Evolutionary conservation across 2,888 invertebrate species (phyloP).

Genomic region (Lepidocyrtinus sp.): DNA sequence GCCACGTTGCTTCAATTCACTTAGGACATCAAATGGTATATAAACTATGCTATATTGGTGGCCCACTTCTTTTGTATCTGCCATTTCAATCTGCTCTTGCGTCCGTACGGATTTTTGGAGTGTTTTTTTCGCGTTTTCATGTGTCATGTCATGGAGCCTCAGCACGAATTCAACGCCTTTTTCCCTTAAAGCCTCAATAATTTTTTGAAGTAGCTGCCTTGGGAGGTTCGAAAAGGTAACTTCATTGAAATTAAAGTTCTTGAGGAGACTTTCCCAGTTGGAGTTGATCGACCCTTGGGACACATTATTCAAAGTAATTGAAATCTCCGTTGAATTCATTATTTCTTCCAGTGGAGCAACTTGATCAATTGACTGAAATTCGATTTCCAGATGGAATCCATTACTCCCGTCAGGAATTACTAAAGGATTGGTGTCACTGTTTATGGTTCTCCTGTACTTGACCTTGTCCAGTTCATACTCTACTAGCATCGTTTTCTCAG

Average conservation of each 20-base stretch:
- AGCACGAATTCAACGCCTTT: slow-evolving; percentile 16
- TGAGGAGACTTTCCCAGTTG: slow-evolving; percentile 17
- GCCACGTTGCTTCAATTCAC: slow-evolving; percentile 32
- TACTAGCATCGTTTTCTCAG: too few species aligned
- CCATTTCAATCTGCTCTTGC: slow-evolving; percentile 29
- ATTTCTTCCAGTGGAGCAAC: neutral
- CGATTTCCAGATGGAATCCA: too few species aligned
- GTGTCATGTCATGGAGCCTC: neutral
- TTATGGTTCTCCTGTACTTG: too few species aligned
- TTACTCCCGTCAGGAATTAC: too few species aligned
- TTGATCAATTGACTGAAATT: neutral
- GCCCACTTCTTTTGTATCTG: slow-evolving; percentile 19
- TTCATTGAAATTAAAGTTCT: neutral
- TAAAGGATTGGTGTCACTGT: too few species aligned
- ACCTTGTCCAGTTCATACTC: too few species aligned
- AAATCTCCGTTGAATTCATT: neutral
- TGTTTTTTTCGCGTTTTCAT: neutral
- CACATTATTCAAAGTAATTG: neutral
- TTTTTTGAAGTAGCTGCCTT: neutral
- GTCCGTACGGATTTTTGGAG: slow-evolving; percentile 16
- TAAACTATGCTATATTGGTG: slow-evolving; percentile 9
- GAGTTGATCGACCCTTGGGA: too few species aligned
- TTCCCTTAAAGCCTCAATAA: slow-evolving; percentile 17
- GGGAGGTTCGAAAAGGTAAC: neutral
- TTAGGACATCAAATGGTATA: slow-evolving; percentile 29